Evolutionary conservation across 2,888 invertebrate species (phyloP), one percentile per base, ranked within the genome.

Genomic region (Opisthograptis luteolata): DNA sequence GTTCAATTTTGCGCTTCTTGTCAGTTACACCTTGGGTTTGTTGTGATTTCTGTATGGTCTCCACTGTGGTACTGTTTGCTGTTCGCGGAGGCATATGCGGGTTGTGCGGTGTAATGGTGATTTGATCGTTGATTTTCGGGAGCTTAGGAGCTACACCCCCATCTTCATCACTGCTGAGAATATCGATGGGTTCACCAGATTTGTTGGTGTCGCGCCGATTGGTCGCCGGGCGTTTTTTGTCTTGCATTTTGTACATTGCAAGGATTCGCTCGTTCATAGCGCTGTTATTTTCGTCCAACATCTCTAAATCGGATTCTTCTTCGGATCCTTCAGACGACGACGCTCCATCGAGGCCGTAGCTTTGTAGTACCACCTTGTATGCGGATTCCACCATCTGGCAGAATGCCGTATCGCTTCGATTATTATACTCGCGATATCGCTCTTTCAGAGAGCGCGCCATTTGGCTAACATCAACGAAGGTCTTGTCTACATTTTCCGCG

Each of bases 361-460:
- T 94, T 59, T 93, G 92, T 62, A 94, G 91, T 25, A 96, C 94
- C 51, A 94, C 93, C 64, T 94, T 93, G 75, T 96, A 96, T 0
- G 96, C 96, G 83, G 77, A 93, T 72, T 94, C 94, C n/a, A 97
- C 96, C 76, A 94, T 88, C 47, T 93, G 92, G 72, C 94, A 92
- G 79, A 98, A 97, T n/a, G 95, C 95, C 46, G 91, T 93, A 53
- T 94, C 92, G 84, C 97, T 97, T 70, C 95, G 94, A 69, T 94
- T 94, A 48, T 93, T 92, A 87, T 97, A 98, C 71, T 97, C 97
- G 44, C 94, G 87, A 69, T 89, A 88, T 65, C 93, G 93, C 67
- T 92, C 93, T 86, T 95, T 95, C 41, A 97, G 91, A 65, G 93
- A 93, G 77, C 95, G 95, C 65, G 96, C 95, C 95, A 97, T 96